A percentile compares a stretch with the other conserved stretches of the same genome.
phyloP scores from a whole-genome alignment of 2,888 invertebrate species.

The Allygus modestus region DNA sequence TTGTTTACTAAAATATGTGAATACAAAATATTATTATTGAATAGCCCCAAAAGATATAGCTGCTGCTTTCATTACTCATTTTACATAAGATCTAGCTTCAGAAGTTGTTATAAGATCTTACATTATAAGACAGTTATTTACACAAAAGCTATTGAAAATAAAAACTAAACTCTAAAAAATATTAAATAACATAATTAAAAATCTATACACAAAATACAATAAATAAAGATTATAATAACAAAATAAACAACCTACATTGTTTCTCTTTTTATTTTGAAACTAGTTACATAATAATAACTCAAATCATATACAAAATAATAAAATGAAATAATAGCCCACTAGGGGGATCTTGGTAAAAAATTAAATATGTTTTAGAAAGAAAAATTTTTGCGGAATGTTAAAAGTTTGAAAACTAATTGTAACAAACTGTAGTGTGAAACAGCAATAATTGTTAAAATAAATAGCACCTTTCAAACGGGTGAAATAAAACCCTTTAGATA shows the following conservation, averaged over 20 bases:
- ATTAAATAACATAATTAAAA: slow-evolving; percentile 45
- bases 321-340: not conserved
- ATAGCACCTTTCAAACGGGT: too few relatives aligned
- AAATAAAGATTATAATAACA: slow-evolving; percentile 33
- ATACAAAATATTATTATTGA: slow-evolving; percentile 42
- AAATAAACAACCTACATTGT: slow-evolving; percentile 44
- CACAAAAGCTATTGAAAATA: slow-evolving; percentile 36
- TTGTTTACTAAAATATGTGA: slow-evolving; percentile 35
- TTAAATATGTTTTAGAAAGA: not conserved
- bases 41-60: slow-evolving; percentile 21
- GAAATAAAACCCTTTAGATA: too few relatives aligned
- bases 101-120: slow-evolving; percentile 9
- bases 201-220: slow-evolving; percentile 44
- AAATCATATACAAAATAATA: not conserved
- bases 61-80: slow-evolving; percentile 17
- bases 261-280: slow-evolving; percentile 22
- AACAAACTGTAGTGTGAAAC: too few relatives aligned
- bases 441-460: too few relatives aligned
- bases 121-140: slow-evolving; percentile 28
- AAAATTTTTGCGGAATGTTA: slow-evolving; percentile 6
- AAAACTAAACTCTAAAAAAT: slow-evolving; percentile 17
- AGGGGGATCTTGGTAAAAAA: not conserved
- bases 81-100: not conserved
- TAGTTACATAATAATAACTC: not conserved
- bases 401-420: not conserved